A percentile compares a stretch with the other conserved stretches of the same genome.
Evolutionary conservation across 2,113 vertebrate species (phyloP).

Genomic region (Halcyon senegalensis): DNA sequence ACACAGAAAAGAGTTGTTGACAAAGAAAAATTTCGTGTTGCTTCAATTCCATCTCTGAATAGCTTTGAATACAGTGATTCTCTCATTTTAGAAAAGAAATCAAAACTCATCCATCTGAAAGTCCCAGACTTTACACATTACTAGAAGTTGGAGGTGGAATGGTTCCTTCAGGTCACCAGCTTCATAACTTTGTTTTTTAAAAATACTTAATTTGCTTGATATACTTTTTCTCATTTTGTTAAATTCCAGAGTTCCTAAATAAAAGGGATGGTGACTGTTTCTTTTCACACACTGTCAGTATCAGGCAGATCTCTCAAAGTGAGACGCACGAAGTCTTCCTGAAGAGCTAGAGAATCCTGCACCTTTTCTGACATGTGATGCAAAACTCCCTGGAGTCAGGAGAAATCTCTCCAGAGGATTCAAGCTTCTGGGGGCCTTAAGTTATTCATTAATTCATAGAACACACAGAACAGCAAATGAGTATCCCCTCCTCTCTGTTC

Average conservation of each 20-base stretch:
- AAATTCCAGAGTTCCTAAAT: neutral
- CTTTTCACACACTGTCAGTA: neutral
- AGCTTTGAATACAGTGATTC: neutral
- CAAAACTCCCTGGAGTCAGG: neutral
- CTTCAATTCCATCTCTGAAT: neutral
- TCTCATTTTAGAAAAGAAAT: neutral
- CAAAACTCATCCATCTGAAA: neutral
- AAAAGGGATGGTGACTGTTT: neutral
- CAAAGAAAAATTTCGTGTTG: neutral
- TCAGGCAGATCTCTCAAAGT: neutral
- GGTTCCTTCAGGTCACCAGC: neutral
- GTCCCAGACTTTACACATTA: neutral
- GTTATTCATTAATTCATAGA: neutral
- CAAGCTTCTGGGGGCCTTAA: neutral
- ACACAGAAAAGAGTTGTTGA: neutral
- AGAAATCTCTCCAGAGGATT: neutral
- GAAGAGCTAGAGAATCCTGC: neutral
- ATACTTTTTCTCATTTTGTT: neutral
- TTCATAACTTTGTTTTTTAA: neutral
- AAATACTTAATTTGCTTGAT: neutral
- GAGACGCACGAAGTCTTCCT: neutral
- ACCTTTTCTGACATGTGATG: neutral
- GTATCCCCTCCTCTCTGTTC: fast-evolving
- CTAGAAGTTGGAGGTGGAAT: neutral
- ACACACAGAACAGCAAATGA: neutral